Evolutionary conservation across 2,113 vertebrate species (phyloP), one percentile per base, ranked within the genome.

Genomic region (Neodontobutis hainanensis): DNA sequence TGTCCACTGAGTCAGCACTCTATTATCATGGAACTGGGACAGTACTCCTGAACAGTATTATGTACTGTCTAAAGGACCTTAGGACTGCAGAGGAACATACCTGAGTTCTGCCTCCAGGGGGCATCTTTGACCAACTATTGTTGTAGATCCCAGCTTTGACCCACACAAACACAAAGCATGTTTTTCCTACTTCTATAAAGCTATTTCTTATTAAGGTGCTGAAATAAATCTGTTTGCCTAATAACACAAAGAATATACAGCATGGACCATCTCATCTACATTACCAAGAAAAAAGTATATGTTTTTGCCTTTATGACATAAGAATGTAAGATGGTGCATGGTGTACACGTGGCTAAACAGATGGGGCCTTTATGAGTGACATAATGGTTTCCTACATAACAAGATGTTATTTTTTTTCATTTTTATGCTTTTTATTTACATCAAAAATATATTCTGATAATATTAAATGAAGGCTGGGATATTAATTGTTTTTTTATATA

Each of bases 31-130:
- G 38, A 35, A 27, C 8, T n/a, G 57, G 45, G 44, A 19, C 19
- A 61, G 5, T 3, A 27, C 6, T 27, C 14, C 0, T 16, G 38
- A 35, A 44, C 27, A 43, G 6, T 4, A 14, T 2, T 16, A 16
- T 32, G 14, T 3, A 47, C 60, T 43, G 19, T 27, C 19, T 27
- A 3, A 27, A 27, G 19, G 19, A 12, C 43, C 8, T n/a, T 32
- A 43, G 59, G 34, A n/a, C 47, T 5, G 8, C 38, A 49, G 64
- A 64, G 35, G 45, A 45, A 56, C 5, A n/a, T 65, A 51, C 40
- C 16, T 48, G 51, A 15, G 9, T 59, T 59, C 12, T 65, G 51
- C 82, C 84, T 49, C 58, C 34, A 80, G 87, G 32, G 76, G 80
- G 76, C 70, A 6, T 4, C 46, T 11, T 57, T 56, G 78, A 42